Evolutionary conservation across 2,113 vertebrate species (phyloP).

Genomic region (Thunnus thynnus): DNA sequence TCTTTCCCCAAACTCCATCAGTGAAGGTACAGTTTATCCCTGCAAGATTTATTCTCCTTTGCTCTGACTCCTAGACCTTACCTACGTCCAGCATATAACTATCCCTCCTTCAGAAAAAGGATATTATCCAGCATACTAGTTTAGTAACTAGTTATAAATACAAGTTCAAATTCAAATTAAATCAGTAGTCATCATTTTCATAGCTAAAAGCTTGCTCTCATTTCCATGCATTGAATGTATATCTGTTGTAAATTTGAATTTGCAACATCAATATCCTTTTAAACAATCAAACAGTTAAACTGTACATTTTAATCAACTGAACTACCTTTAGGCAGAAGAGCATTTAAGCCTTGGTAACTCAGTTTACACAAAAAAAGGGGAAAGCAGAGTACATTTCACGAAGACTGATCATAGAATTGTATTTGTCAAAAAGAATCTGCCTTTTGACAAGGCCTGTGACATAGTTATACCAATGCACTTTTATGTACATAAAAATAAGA

Average conservation of each 20-base stretch:
- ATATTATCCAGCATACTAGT: conserved; percentile 54
- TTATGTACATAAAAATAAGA: conserved; percentile 76
- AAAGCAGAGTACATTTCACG: conserved; percentile 55
- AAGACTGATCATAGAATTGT: conserved; percentile 50
- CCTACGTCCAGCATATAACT: conserved; percentile 7
- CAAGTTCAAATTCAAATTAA: conserved; percentile 70
- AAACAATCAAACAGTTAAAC: conserved; percentile 56
- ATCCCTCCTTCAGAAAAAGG: conserved; percentile 61
- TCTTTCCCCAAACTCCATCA: conserved; percentile 53
- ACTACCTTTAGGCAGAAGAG: conserved; percentile 66
- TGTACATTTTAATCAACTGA: conserved; percentile 62
- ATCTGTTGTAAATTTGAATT: conserved; percentile 68
- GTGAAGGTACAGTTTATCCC: conserved; percentile 55
- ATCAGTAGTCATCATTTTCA: conserved; percentile 30
- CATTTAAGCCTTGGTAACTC: conserved; percentile 48
- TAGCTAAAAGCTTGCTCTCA: conserved; percentile 29
- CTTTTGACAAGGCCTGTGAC: conserved; percentile 70
- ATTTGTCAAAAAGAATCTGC: conserved; percentile 60
- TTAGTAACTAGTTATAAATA: conserved; percentile 47
- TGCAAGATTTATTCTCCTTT: conserved; percentile 62
- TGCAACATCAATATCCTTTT: conserved; percentile 70
- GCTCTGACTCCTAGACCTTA: conserved; percentile 40
- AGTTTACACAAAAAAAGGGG: conserved; percentile 52
- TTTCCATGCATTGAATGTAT: conserved; percentile 38
- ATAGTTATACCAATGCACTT: conserved; percentile 80